Base-by-base conservation (phyloP, 2,797 vertebrate genomes). In the Thaleichthys pacificus region DNA sequence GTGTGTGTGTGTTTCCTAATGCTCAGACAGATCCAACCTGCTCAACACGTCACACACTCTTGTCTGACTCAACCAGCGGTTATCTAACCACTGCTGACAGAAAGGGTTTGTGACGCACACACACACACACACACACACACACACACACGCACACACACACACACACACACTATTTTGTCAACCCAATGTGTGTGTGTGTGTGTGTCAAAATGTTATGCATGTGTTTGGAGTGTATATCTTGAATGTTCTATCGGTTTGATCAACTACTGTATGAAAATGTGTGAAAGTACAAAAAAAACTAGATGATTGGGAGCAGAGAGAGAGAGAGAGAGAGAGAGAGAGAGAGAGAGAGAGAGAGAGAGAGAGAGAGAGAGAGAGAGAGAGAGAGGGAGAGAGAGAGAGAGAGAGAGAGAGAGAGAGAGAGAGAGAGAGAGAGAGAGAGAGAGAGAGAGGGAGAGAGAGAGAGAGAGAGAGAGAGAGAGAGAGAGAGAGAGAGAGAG, bases 51-150 rank as follows among this genome's bases (percentile, higher is more conserved):
- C 4, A 56, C 54, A 69, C 64, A 22, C 64, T 17, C 6, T 14
- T 35, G 9, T 30, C 62, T 72, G 70, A 66, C 61, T 66, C 49
- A 71, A n/a, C 28, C 70, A 51, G 70, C 32, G 49, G 66, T 71
- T 71, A 72, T 32, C 70, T 32, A 58, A 47, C 63, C 54, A 28
- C 15, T 22, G 28, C 63, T 22, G 3, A 72, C 32, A 58, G 54
- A 57, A 30, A 72, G 32, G 35, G 38, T 6, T 26, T 38, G 63
- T 19, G 49, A 58, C 62, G 54, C 54, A 60, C 63, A 42, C 22
- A 32, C 8, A 3, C 60, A 63, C 54, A 60, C 63, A 42, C 22
- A 32, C 8, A 3, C 30, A 17, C 30, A n/a, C n/a, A n/a, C n/a
- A n/a, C n/a, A n/a, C n/a, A n/a, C n/a, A 58, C 62, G 54, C 54